Base-by-base conservation (phyloP, 2,888 invertebrate species). In the Petrolisthes manimaculis region DNA sequence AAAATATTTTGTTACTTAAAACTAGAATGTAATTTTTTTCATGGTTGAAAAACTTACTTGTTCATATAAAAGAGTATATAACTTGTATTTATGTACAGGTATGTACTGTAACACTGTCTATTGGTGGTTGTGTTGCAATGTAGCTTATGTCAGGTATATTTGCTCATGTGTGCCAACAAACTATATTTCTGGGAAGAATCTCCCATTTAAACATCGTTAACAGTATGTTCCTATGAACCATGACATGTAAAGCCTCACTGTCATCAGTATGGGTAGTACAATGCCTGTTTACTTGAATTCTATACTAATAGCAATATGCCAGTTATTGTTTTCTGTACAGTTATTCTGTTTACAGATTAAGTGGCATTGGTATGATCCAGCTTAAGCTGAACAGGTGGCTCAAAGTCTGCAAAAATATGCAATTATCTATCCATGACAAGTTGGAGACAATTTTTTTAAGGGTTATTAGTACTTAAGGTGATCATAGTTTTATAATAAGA, bases 381-480 rank as follows among this genome's bases (percentile, higher is more conserved):
- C 21, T 78, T 75, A 77, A 78, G 55, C 54, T 88, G 75, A 75
- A 56, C 61, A 80, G 79, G 74, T 80, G 84, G 88, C 56, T 71
- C 61, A 79, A 84, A 78, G 79, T 88, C 88, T 88, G 88, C 88
- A 88, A 71, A 84, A 61, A 78, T 61, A 88, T 81, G 88, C 88
- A 88, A 84, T 88, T 88, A 88, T 88, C 61, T 74, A 86, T 89
- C 85, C 85, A 89, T 89, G 89, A 89, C 89, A 86, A 71, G 85
- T 89, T 89, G 89, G 89, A 89, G 89, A 89, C 85, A 83, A 75
- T 89, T 87, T 85, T 80, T 81, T 86, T 85, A 89, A 89, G 89
- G 89, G 89, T 89, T 86, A 77, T 53, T 89, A 89, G 89, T 89
- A 89, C 89, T 89, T 89, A 89, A 89, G 89, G 77, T 78, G 85